These are phyloP conservation scores for Odontamblyopus lacepedii DNA, from an alignment of 2,797 vertebrate genomes.

Conservation along the genomic window DNA sequence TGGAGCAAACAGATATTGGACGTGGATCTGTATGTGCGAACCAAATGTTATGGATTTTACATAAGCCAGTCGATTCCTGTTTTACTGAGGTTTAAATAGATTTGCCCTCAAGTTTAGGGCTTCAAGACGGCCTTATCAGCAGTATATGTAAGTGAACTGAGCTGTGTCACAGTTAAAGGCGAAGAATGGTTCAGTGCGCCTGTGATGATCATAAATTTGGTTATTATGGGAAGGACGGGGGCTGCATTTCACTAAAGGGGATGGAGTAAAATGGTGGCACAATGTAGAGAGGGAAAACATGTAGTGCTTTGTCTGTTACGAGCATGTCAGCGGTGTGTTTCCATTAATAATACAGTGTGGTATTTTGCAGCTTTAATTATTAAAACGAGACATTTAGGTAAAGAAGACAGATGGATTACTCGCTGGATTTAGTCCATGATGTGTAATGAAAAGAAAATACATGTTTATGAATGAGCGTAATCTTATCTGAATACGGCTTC, in stretches of 20 bases:
- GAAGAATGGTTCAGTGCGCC: conserved; percentile 22
- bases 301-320: background rate
- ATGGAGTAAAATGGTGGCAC: background rate
- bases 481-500: background rate
- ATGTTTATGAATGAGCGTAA: background rate
- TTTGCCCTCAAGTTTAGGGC: conserved; percentile 7
- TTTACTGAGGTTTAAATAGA: conserved; percentile 10
- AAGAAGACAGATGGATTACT: conserved; percentile 3
- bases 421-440: background rate
- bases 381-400: conserved; percentile 7
- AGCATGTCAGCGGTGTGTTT: conserved; percentile 15
- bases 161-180: conserved; percentile 18
- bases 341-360: conserved; percentile 31
- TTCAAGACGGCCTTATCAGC: conserved; percentile 29
- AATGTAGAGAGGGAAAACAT: conserved; percentile 8
- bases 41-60: conserved; percentile 7
- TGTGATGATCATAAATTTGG: conserved; percentile 12
- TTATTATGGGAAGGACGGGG: conserved; percentile 13
- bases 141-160: conserved; percentile 6
- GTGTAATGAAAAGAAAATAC: background rate
- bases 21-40: conserved; percentile 1
- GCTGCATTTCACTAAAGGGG: conserved; percentile 5
- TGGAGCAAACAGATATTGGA: conserved; percentile 24
- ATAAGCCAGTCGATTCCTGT: background rate
- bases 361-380: conserved; percentile 33